A percentile compares a stretch with the other conserved stretches of the same genome.
Conservation (phyloP, 1,140 invertebrate genomes). For the Philotrypesis tridentata region DNA sequence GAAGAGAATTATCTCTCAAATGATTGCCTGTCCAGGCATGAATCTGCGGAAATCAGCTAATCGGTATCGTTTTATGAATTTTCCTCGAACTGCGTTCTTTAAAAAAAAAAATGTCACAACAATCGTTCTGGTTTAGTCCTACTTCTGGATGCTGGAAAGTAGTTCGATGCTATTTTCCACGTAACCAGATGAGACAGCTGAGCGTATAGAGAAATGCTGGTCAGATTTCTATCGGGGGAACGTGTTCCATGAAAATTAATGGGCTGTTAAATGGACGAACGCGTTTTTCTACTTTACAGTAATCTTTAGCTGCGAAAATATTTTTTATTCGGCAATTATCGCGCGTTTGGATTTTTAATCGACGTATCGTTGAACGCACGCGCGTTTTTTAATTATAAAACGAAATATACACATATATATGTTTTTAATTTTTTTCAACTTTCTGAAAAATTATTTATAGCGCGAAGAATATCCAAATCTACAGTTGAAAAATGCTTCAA, state of each 20-base stretch:
- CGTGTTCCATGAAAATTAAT: background rate
- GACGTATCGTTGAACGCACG: too few species aligned
- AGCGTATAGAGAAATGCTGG: background rate
- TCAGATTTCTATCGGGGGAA: background rate
- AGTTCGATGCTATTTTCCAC: background rate
- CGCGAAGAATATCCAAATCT: background rate
- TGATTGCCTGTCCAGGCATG: background rate
- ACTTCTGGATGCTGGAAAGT: background rate
- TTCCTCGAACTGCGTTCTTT: background rate
- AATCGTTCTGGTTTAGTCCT: background rate
- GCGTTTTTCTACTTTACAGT: too few species aligned
- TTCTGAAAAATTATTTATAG: too few species aligned
- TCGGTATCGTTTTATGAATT: background rate
- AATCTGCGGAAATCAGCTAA: background rate
- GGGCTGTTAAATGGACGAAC: background rate
- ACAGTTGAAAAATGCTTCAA: too few species aligned
- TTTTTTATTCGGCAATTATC: too few species aligned
- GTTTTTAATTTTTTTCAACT: too few species aligned
- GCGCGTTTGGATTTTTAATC: too few species aligned
- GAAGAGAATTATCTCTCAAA: background rate
- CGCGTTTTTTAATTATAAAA: background rate
- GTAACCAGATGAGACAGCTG: background rate
- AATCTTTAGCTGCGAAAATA: too few species aligned
- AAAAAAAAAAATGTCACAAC: background rate
- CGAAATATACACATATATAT: too few species aligned